phyloP scores from a whole-genome alignment of 2,113 vertebrate genomes.

The Dromas ardeola region DNA sequence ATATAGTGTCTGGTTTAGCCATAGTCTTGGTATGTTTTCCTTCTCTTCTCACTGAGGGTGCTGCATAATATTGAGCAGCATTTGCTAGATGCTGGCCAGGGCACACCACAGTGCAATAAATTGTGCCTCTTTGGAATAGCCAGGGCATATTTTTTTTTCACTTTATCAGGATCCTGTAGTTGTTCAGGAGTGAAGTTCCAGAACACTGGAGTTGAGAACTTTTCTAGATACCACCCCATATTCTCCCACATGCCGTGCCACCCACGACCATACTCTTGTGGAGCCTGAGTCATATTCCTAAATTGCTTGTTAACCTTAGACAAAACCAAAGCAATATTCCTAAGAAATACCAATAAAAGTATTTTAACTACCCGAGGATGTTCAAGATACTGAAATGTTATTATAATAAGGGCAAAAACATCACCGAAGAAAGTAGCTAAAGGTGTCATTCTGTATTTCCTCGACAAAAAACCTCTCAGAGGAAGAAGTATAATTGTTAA shows the following conservation, averaged over 20 bases:
- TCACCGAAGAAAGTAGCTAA: background rate
- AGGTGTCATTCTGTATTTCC: background rate
- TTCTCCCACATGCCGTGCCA: background rate
- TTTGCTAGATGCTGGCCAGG: background rate
- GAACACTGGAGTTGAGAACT: background rate
- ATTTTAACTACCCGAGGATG: background rate
- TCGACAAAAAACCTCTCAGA: background rate
- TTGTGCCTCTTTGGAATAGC: background rate
- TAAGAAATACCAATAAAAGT: background rate
- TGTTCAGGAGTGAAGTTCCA: background rate
- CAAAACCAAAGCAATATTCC: background rate
- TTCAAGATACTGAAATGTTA: background rate
- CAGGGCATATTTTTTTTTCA: background rate
- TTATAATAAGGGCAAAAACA: background rate
- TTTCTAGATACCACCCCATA: background rate
- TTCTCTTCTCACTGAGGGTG: background rate
- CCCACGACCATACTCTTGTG: background rate
- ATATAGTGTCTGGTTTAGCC: background rate
- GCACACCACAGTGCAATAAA: background rate
- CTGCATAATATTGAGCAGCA: background rate
- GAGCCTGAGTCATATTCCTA: background rate
- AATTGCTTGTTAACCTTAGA: background rate
- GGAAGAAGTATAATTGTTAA: background rate
- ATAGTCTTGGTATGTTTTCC: background rate
- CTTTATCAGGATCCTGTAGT: background rate